Evolutionary conservation across 92 coral and sea anemone genomes (phyloP).

Genomic region (Phenganax marumi): DNA sequence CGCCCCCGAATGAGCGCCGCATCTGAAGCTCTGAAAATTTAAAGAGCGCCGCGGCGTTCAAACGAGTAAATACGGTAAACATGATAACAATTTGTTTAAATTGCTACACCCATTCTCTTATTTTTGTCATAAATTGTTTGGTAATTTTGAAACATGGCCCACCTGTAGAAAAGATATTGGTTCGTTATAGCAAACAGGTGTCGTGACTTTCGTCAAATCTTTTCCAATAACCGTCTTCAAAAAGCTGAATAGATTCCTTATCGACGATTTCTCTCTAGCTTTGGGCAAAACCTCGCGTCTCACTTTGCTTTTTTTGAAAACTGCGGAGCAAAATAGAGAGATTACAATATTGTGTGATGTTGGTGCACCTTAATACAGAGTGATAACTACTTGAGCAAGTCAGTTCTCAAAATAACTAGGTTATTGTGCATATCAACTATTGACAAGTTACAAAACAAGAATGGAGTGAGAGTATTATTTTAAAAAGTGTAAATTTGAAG

Average conservation of each 20-base stretch:
- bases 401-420: not conserved
- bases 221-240: slow-evolving; percentile 95
- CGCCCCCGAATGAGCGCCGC: too few species aligned
- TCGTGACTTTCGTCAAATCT: slow-evolving; percentile 93
- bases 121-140: not conserved
- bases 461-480: not conserved
- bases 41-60: too few species aligned
- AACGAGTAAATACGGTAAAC: too few species aligned
- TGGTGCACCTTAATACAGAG: not conserved
- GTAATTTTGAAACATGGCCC: slow-evolving; percentile 7
- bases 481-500: not conserved
- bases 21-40: too few species aligned
- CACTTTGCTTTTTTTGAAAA: slow-evolving; percentile 58
- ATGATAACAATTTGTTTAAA: too few species aligned
- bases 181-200: slow-evolving; percentile 97
- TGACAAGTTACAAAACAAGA: not conserved
- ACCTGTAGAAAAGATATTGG: slow-evolving; percentile 96
- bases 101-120: not conserved
- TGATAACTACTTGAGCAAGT: not conserved
- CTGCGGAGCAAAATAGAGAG: slow-evolving; percentile 20
- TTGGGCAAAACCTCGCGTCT: slow-evolving; percentile 72
- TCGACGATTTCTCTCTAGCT: slow-evolving; percentile 81
- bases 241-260: slow-evolving; percentile 86
- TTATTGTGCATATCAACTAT: not conserved
- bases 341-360: not conserved